Evolutionary conservation across 2,113 vertebrate genomes (phyloP), one percentile per base, ranked within the genome.

Genomic region (Rostratula benghalensis): DNA sequence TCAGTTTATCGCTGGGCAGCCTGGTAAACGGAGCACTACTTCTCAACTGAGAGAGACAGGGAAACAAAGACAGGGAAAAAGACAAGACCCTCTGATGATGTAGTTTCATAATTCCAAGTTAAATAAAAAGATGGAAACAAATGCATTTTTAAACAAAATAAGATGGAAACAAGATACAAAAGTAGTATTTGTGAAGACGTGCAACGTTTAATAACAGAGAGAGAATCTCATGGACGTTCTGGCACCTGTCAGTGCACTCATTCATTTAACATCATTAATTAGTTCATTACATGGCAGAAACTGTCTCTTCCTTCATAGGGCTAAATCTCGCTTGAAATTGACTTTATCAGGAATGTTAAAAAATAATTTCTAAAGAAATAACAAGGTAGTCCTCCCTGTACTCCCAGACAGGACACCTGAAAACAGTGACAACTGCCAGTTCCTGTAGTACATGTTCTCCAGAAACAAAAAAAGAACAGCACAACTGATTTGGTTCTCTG

Each of bases 1-100:
- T 99, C 80, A 99, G 98, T 89, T 99, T 99, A 97, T 99, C 99
- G 2, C 98, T 99, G 33, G 99, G 99, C 75, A 99, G 98, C 37
- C 99, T 98, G 39, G 99, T 99, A 93, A 98, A 98, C 1, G 99
- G 99, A 6, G 99, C 99, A 27, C 99, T 99, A 3, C 98, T 99
- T 93, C 99, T 97, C 78, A 99, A 82, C 98, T 98, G 94, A 89
- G 79, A 94, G 45, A 87, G n/a, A n/a, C n/a, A n/a, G 41, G 51
- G 63, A 79, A 88, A 87, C 8, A 90, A 50, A 64, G 45, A 68
- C 48, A 43, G 3, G 15, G 4, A 45, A 83, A 73, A 73, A 46
- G 7, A 48, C 33, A 35, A 94, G 22, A 98, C 89, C 87, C 95
- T 17, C 10, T 39, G 61, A 64, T 28, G 20, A 76, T 21, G 7